Conservation (phyloP, 23 tunicate species). For the Halocynthia roretzi region DNA sequence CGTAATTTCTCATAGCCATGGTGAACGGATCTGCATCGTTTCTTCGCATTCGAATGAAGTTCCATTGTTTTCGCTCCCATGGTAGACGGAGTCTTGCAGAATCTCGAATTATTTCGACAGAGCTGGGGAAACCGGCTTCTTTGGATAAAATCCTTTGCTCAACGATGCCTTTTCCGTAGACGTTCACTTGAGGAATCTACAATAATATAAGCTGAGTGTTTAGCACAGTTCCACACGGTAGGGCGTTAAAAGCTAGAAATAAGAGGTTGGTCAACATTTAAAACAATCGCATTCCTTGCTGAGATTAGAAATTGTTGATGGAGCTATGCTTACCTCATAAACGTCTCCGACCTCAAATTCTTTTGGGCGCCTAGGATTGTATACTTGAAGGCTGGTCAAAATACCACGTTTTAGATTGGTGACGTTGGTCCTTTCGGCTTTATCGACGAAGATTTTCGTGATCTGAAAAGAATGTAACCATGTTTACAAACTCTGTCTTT, state of each 20-base stretch:
- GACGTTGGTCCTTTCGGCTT: conserved; percentile 11
- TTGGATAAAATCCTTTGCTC: neutral
- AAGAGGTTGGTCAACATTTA: neutral
- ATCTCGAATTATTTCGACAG: conserved; percentile 5
- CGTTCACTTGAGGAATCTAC: conserved; percentile 9
- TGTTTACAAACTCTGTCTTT: neutral
- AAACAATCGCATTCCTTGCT: neutral
- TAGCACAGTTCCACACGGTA: neutral
- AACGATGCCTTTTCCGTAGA: conserved; percentile 12
- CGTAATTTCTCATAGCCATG: conserved; percentile 1
- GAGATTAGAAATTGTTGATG: too few relatives aligned
- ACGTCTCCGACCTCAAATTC: conserved; percentile 8
- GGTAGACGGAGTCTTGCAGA: neutral
- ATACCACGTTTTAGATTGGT: conserved; percentile 18
- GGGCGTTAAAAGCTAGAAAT: neutral
- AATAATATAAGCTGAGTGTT: neutral
- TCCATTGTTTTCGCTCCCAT: conserved; percentile 19
- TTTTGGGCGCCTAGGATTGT: neutral
- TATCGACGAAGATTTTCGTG: conserved; percentile 15
- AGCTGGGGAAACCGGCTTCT: neutral
- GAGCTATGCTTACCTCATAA: neutral
- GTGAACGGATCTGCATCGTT: neutral
- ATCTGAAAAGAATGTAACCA: neutral
- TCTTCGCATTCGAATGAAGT: conserved; percentile 19
- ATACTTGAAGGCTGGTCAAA: neutral